Conservation (phyloP, 2,797 vertebrate genomes). For the Bradypodion pumilum region DNA sequence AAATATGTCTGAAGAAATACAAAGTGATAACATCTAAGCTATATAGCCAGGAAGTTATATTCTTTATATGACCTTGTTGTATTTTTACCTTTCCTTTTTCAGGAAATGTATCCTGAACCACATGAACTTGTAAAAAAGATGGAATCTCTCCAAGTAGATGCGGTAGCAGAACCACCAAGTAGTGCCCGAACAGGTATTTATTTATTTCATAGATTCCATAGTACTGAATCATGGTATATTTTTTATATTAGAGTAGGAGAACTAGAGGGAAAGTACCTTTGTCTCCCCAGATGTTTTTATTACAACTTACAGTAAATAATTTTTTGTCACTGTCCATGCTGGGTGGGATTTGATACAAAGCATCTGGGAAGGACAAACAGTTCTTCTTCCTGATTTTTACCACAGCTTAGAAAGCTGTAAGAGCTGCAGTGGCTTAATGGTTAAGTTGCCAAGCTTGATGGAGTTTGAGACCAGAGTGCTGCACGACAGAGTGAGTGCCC, state of each 20-base stretch:
- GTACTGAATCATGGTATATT: background rate
- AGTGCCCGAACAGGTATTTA: slow-evolving; percentile 73
- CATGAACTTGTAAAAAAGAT: slow-evolving; percentile 81
- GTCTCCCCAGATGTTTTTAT: background rate
- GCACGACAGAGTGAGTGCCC: no score
- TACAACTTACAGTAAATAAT: background rate
- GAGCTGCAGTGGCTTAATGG: no score
- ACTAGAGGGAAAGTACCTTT: background rate
- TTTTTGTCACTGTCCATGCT: background rate
- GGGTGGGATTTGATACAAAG: background rate
- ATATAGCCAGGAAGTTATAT: background rate
- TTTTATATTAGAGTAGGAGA: background rate
- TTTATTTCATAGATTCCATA: background rate
- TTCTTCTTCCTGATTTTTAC: background rate
- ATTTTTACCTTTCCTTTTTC: slow-evolving; percentile 2
- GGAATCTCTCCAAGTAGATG: slow-evolving; percentile 80
- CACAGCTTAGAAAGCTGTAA: background rate
- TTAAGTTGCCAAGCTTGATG: no score
- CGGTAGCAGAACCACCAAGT: slow-evolving; percentile 60
- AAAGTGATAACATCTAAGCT: background rate
- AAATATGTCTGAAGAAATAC: background rate
- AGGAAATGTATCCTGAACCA: slow-evolving; percentile 79
- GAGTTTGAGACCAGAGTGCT: no score
- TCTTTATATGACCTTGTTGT: background rate
- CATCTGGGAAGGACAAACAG: no score